Evolutionary conservation across 2,113 vertebrate genomes (phyloP).

Genomic region (Enhydra lutris): DNA sequence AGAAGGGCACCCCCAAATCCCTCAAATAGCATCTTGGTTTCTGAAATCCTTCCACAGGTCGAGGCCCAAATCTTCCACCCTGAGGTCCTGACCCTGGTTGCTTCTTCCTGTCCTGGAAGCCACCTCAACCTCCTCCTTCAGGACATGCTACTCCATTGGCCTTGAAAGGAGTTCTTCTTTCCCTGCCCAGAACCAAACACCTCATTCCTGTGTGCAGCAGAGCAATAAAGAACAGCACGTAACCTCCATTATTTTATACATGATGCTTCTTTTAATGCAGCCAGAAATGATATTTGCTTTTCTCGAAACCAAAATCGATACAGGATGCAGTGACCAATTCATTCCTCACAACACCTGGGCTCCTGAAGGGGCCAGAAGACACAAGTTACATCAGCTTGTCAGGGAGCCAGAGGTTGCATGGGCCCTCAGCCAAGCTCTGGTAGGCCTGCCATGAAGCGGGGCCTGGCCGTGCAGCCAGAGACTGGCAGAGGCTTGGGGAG

Average conservation of each 20-base stretch:
- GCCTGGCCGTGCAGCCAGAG: constrained; percentile 5
- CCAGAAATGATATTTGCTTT: constrained; percentile 67
- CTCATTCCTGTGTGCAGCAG: neutral
- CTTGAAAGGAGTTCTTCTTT: neutral
- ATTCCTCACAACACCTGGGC: constrained; percentile 50
- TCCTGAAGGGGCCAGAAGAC: constrained; percentile 31
- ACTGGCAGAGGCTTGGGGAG: neutral
- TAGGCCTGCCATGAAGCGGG: neutral
- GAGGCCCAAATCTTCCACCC: neutral
- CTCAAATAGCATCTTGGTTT: neutral
- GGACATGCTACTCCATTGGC: neutral
- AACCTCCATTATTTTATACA: constrained; percentile 38
- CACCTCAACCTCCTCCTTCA: fast-evolving
- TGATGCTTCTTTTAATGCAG: constrained; percentile 78
- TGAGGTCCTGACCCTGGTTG: neutral
- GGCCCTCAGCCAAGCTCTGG: constrained; percentile 15
- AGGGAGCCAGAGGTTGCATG: neutral
- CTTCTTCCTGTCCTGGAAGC: neutral
- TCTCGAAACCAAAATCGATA: constrained; percentile 53
- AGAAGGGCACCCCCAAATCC: fast-evolving
- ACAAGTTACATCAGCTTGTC: neutral
- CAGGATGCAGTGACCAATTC: constrained; percentile 60
- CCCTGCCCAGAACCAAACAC: neutral
- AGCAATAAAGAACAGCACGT: neutral
- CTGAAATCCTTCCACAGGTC: neutral